Evolutionary conservation across 2,113 vertebrate genomes (phyloP).

Genomic region (Upupa epops): DNA sequence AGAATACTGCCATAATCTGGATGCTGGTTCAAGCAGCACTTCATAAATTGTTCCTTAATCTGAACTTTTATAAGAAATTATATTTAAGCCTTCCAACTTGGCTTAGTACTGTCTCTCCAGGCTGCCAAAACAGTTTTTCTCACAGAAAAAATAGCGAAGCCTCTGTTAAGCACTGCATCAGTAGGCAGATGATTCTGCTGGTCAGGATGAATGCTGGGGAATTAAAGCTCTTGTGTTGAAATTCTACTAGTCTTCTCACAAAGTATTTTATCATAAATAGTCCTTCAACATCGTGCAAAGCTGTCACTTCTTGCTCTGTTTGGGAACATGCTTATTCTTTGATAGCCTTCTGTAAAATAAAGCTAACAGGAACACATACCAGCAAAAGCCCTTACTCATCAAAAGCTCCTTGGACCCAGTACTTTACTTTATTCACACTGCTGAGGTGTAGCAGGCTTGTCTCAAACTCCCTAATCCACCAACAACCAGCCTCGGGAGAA

Average conservation of each 20-base stretch:
- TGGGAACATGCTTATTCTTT: not conserved
- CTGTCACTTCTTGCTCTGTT: not conserved
- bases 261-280: not conserved
- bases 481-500: not conserved
- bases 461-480: not conserved
- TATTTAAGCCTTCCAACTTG: conserved; percentile 60
- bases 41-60: conserved; percentile 66
- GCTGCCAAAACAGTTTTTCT: conserved; percentile 43
- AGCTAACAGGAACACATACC: not conserved
- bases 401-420: not conserved
- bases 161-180: conserved; percentile 49
- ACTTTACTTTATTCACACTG: not conserved
- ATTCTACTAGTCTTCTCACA: conserved; percentile 10
- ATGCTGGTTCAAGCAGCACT: conserved; percentile 43
- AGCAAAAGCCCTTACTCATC: not conserved
- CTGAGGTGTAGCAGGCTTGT: not conserved
- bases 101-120: conserved; percentile 15
- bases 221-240: conserved; percentile 11
- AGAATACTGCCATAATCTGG: conserved; percentile 7
- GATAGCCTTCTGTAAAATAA: not conserved
- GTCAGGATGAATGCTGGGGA: not conserved
- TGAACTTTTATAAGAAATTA: conserved; percentile 56
- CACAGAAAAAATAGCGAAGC: conserved; percentile 50
- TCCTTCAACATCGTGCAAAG: not conserved
- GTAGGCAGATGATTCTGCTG: conserved; percentile 25